Percentiles rank a stretch among this genome's conserved stretches.
Evolutionary conservation across 2,888 invertebrate species (phyloP).

Genomic region (Ptychoptera albimana): DNA sequence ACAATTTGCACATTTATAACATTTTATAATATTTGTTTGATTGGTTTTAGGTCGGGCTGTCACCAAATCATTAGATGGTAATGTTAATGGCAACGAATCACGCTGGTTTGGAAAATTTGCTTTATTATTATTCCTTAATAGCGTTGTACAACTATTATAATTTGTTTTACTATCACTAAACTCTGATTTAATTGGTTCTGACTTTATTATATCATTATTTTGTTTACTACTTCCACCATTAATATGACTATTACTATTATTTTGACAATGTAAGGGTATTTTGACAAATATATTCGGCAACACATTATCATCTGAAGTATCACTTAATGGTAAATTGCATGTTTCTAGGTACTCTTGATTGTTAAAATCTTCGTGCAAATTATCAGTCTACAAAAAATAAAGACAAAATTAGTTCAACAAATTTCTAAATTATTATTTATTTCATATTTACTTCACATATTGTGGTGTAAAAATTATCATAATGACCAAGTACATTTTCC

Average conservation of each 20-base stretch:
- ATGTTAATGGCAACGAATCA: constrained; percentile 1
- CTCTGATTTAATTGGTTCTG: constrained; percentile 29
- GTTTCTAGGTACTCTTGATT: too few relatives aligned
- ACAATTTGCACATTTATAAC: constrained; percentile 21
- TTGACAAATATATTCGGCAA: constrained; percentile 3
- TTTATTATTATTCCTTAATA: constrained; percentile 6
- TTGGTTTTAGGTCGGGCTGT: constrained; percentile 9
- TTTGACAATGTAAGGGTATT: constrained; percentile 3
- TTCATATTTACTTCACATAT: too few relatives aligned
- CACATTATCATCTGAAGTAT: background rate
- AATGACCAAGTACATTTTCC: too few relatives aligned
- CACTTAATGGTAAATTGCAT: too few relatives aligned
- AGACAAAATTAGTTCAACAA: too few relatives aligned
- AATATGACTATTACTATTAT: background rate
- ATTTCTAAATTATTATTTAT: too few relatives aligned
- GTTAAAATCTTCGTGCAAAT: too few relatives aligned
- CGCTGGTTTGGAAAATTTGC: background rate
- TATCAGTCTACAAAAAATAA: too few relatives aligned
- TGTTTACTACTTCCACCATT: background rate
- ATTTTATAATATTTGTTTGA: constrained; percentile 1
- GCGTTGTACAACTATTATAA: too few relatives aligned
- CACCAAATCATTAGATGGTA: constrained; percentile 5
- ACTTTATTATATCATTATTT: constrained; percentile 25
- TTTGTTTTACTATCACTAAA: constrained; percentile 8
- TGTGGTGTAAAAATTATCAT: too few relatives aligned